These are phyloP conservation scores for Sebastes jordani DNA, from an alignment of 2,797 vertebrate genomes.

Conservation along the genomic window DNA sequence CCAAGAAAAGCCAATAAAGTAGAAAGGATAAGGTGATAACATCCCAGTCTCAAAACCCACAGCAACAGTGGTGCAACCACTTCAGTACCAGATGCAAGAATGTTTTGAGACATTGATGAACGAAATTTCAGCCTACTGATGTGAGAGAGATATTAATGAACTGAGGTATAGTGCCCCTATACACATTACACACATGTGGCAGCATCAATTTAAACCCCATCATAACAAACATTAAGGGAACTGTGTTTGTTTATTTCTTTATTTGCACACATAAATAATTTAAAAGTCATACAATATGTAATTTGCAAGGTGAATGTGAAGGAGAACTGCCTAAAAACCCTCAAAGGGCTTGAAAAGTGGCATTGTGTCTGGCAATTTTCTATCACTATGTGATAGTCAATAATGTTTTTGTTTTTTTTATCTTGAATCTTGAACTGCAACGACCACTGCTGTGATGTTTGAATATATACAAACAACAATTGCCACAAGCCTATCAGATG, in stretches of 20 bases:
- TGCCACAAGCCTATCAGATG: too few relatives aligned
- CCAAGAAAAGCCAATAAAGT: neutral
- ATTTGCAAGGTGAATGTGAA: neutral
- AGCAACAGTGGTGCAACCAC: constrained; percentile 4
- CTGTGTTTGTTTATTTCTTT: neutral
- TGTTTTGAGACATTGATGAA: neutral
- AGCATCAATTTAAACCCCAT: neutral
- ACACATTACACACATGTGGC: neutral
- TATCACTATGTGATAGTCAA: too few relatives aligned
- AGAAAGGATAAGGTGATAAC: neutral
- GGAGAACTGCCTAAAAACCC: neutral
- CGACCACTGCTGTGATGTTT: neutral
- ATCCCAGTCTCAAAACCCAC: neutral
- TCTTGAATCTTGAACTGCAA: neutral
- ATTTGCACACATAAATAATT: neutral
- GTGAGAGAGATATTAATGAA: neutral
- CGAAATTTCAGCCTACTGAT: neutral
- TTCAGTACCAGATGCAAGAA: constrained; percentile 6
- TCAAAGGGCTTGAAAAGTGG: neutral
- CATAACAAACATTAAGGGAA: neutral
- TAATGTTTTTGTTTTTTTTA: too few relatives aligned
- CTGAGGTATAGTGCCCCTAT: neutral
- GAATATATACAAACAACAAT: neutral
- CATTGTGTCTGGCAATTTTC: neutral
- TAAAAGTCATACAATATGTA: neutral